A percentile compares a stretch with the other conserved stretches of the same genome.
Evolutionary conservation across 2,113 vertebrate genomes (phyloP).

Genomic region (human): GRCh38 chrX:152750501-152751000

Average conservation of each 20-base stretch:
- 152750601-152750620: not conserved
- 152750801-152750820: not conserved
- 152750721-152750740: not conserved
- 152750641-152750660: not conserved
- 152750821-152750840: not conserved
- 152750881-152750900: not conserved
- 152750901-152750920: not conserved
- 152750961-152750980: not conserved
- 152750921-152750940: not conserved
- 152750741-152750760: not conserved
- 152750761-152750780: not conserved
- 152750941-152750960: not conserved
- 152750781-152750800: not conserved
- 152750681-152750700: not conserved
- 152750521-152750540: not conserved
- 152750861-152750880: not conserved
- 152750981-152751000: not conserved
- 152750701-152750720: not conserved
- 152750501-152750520: not conserved
- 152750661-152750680: not conserved
- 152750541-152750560: not conserved
- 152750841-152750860: fast-evolving
- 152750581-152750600: not conserved
- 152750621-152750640: not conserved
- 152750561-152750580: not conserved